Evolutionary conservation across 2,113 vertebrate genomes (phyloP).

Genomic region (Corythornis madagascariensis): DNA sequence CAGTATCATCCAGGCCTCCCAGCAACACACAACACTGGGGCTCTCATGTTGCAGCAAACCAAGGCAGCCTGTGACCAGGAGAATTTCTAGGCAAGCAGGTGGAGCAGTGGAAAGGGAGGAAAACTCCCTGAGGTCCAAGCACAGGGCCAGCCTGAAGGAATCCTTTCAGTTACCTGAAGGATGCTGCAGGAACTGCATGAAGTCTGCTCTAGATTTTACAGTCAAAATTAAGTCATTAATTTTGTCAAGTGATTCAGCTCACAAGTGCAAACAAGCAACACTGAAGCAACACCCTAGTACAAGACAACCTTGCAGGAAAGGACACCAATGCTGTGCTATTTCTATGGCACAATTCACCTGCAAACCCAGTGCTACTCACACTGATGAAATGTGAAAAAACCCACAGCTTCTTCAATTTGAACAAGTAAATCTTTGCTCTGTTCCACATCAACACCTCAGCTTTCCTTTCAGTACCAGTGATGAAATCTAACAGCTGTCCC

Average conservation of each 20-base stretch:
- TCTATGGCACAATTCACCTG: not conserved
- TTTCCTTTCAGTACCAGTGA: not conserved
- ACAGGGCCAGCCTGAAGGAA: not conserved
- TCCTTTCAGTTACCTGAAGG: not conserved
- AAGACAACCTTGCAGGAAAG: not conserved
- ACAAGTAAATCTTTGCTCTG: not conserved
- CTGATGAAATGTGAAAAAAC: not conserved
- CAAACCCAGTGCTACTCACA: not conserved
- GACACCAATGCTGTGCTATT: not conserved
- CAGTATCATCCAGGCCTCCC: not conserved
- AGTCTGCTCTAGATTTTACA: not conserved
- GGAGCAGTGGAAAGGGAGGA: not conserved
- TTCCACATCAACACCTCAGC: not conserved
- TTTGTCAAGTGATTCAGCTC: not conserved
- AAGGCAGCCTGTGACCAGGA: not conserved
- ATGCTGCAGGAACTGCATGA: not conserved
- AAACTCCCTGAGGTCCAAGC: not conserved
- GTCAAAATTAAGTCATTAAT: not conserved
- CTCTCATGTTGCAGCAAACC: not conserved
- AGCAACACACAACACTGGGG: not conserved
- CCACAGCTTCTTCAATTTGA: not conserved
- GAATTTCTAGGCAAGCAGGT: not conserved
- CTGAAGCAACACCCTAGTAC: not conserved
- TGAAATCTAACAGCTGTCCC: not conserved
- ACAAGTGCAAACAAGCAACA: not conserved